A percentile compares a stretch with the other conserved stretches of the same genome.
phyloP scores from a whole-genome alignment of 2,113 vertebrate species.

The Petrocephalus microphthalmus region DNA sequence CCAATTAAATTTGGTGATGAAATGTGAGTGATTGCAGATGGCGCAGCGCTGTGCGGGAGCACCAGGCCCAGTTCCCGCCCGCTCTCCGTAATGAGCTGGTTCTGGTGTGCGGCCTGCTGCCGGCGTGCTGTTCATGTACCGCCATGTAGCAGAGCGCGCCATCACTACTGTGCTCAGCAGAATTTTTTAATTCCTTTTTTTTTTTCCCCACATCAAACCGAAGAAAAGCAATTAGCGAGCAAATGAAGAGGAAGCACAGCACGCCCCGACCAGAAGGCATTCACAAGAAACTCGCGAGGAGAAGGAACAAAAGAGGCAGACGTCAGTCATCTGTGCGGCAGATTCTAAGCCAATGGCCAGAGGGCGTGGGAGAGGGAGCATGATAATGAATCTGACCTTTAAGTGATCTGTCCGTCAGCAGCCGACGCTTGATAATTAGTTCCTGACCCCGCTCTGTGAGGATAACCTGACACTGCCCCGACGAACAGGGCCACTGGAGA shows the following conservation, averaged over 20 bases:
- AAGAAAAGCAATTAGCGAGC: not conserved
- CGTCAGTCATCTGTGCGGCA: not conserved
- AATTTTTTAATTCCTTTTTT: not conserved
- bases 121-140: not conserved
- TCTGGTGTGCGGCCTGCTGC: not conserved
- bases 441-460: not conserved
- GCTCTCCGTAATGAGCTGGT: not conserved
- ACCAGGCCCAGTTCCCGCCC: not conserved
- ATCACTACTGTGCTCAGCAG: not conserved
- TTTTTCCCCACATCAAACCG: not conserved
- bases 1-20: not conserved
- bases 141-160: not conserved
- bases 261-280: not conserved
- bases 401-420: constrained; percentile 4
- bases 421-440: not conserved
- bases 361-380: not conserved
- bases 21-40: constrained; percentile 16
- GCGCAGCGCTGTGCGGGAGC: not conserved
- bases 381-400: constrained; percentile 36
- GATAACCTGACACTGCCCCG: not conserved
- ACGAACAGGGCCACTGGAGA: not conserved
- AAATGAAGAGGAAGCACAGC: not conserved
- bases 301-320: not conserved
- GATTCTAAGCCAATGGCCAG: not conserved
- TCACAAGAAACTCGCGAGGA: not conserved